These are phyloP conservation scores for Distichodus sexfasciatus DNA, from an alignment of 2,797 vertebrate genomes.

Conservation along the genomic window DNA sequence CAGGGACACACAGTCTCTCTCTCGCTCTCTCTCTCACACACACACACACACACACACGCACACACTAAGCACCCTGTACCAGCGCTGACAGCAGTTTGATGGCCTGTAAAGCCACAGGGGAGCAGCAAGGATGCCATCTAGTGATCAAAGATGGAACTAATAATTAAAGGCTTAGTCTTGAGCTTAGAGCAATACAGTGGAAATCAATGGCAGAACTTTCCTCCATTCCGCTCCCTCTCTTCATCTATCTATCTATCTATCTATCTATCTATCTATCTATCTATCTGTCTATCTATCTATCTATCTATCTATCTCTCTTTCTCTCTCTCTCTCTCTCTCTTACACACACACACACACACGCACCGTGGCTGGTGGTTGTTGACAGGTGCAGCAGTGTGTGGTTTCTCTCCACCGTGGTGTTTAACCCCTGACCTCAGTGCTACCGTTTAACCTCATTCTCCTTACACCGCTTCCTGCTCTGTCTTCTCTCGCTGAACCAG, in stretches of 20 bases:
- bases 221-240: background rate
- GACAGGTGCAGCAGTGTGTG: background rate
- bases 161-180: too few species aligned
- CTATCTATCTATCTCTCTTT: background rate
- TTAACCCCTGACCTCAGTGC: background rate
- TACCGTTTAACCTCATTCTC: background rate
- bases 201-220: slow-evolving; percentile 8
- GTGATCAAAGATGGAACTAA: slow-evolving; percentile 13
- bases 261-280: background rate
- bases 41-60: slow-evolving; percentile 24
- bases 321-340: too few species aligned
- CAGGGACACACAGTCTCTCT: too few species aligned
- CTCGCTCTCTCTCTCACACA: background rate
- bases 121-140: slow-evolving; percentile 32
- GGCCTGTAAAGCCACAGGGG: too few species aligned
- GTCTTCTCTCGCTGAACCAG: too few species aligned
- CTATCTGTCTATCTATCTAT: background rate
- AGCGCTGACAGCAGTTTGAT: background rate
- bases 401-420: background rate
- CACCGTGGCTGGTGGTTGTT: background rate
- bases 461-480: background rate
- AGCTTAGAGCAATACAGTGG: slow-evolving; percentile 9
- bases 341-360: too few species aligned
- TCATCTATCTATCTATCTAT: background rate
- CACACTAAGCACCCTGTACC: background rate